Evolutionary conservation across 2,797 vertebrate genomes (phyloP).

Genomic region (Sardinella longiceps): DNA sequence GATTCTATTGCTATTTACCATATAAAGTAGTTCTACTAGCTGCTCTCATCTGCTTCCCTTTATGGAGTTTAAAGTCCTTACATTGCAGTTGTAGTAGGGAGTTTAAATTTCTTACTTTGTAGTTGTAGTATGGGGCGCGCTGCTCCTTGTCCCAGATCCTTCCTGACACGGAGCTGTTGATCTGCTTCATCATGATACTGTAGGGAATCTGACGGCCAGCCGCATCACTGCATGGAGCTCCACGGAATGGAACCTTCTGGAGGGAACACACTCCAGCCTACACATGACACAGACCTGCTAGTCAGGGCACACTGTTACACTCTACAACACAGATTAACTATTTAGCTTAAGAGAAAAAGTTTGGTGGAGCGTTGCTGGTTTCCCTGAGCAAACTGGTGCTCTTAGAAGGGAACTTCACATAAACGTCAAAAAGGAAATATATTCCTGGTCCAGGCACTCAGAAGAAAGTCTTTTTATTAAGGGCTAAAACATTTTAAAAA

Average conservation of each 20-base stretch:
- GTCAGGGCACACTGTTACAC: no score
- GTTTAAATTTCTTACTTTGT: conserved; percentile 86
- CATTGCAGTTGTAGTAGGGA: no score
- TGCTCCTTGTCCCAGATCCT: conserved; percentile 84
- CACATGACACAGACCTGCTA: neutral
- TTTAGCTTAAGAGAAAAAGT: no score
- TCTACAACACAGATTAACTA: no score
- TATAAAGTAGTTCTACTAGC: neutral
- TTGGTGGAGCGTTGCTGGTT: no score
- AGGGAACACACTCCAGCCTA: conserved; percentile 84
- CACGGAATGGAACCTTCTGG: conserved; percentile 82
- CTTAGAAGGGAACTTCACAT: no score
- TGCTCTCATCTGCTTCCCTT: neutral
- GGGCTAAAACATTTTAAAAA: no score
- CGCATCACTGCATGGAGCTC: conserved; percentile 91
- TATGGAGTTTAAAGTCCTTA: neutral
- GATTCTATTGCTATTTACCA: neutral
- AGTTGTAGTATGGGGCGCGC: conserved; percentile 88
- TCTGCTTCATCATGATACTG: conserved; percentile 82
- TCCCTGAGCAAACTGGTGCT: no score
- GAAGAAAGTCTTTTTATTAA: no score
- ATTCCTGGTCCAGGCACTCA: no score
- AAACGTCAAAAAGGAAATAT: no score
- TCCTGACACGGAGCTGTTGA: conserved; percentile 83
- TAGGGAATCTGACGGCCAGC: conserved; percentile 86